Evolutionary conservation across 2,113 vertebrate genomes (phyloP).

Genomic region (Calyptomena viridis): DNA sequence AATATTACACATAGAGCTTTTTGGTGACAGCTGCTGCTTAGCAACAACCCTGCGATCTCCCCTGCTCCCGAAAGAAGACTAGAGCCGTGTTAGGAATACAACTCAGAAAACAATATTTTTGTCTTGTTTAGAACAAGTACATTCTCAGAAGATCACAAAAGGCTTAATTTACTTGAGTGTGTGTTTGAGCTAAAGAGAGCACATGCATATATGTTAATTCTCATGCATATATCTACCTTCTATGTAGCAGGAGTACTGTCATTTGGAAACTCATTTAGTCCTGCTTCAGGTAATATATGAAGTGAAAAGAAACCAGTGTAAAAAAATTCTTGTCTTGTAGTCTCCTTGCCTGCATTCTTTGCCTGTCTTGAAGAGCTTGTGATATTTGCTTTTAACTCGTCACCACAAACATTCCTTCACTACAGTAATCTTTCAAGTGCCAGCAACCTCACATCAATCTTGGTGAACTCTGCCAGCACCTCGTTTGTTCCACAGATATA

Average conservation of each 20-base stretch:
- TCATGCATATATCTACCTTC: background rate
- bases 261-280: background rate
- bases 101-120: background rate
- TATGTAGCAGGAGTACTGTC: fast-evolving
- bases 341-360: background rate
- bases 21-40: background rate
- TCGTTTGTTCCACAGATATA: background rate
- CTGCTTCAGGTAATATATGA: background rate
- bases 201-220: background rate
- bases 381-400: background rate
- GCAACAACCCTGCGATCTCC: background rate
- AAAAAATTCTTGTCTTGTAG: background rate
- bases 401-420: background rate
- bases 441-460: background rate
- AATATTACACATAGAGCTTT: background rate
- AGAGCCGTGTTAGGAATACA: background rate
- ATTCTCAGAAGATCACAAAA: background rate
- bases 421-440: background rate
- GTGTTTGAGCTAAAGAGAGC: background rate
- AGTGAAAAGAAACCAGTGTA: background rate
- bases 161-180: background rate
- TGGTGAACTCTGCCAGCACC: background rate
- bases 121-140: background rate
- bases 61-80: background rate
- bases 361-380: background rate